phyloP scores from a whole-genome alignment of 2,797 vertebrate genomes.

The Prunella strophiata region DNA sequence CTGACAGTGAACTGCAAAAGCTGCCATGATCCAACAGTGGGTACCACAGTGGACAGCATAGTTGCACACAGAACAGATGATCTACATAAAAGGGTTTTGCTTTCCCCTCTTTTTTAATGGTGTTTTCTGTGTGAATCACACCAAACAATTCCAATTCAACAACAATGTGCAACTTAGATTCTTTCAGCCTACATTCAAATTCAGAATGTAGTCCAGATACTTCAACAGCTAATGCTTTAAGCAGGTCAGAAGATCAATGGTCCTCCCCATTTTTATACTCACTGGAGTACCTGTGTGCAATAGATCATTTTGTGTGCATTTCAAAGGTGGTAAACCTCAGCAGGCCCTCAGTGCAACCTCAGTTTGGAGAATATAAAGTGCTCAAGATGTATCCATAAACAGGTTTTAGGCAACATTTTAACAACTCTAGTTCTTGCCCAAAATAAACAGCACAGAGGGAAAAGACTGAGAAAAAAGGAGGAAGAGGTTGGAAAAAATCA shows the following conservation, averaged over 20 bases:
- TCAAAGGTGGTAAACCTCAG: not conserved
- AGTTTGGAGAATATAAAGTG: not conserved
- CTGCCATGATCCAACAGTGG: not conserved
- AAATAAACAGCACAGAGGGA: not conserved
- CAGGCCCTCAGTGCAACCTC: not conserved
- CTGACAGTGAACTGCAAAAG: not conserved
- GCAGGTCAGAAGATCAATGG: not conserved
- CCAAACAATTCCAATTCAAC: not conserved
- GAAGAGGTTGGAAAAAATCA: not conserved
- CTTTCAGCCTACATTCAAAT: not conserved
- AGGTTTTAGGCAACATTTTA: not conserved
- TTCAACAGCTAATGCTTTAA: not conserved
- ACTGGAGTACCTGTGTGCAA: not conserved
- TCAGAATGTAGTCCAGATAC: not conserved
- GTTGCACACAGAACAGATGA: not conserved
- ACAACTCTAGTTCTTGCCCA: not conserved
- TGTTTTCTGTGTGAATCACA: not conserved
- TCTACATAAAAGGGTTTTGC: not conserved
- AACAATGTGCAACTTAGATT: not conserved
- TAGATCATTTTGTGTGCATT: not conserved
- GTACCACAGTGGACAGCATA: not conserved
- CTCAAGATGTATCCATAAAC: not conserved
- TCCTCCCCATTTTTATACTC: not conserved
- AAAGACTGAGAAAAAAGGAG: not conserved
- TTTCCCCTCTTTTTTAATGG: not conserved